Evolutionary conservation across 2,113 vertebrate genomes (phyloP).

Genomic region (Nannobrachium achirus): DNA sequence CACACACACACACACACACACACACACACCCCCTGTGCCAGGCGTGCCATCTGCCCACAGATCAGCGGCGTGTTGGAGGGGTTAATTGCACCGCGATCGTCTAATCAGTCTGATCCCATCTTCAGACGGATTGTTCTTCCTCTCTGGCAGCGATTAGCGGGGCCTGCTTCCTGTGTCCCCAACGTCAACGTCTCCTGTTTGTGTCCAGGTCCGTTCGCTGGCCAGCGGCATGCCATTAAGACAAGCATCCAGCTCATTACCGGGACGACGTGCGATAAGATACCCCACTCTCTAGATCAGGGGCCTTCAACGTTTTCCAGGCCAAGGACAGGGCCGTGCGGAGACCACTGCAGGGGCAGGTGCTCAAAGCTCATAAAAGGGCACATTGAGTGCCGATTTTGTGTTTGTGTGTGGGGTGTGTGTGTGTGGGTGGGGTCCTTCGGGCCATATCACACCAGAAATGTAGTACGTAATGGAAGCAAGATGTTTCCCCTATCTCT

Average conservation of each 20-base stretch:
- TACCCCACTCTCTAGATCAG: conserved; percentile 42
- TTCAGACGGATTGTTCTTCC: conserved; percentile 76
- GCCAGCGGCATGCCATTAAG: conserved; percentile 54
- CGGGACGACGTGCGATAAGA: conserved; percentile 59
- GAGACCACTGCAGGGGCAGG: too few relatives aligned
- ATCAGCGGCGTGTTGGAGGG: conserved; percentile 79
- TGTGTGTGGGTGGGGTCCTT: too few relatives aligned
- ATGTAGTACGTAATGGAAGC: too few relatives aligned
- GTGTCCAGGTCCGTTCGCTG: conserved; percentile 35
- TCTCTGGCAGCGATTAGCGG: conserved; percentile 64
- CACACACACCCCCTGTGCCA: conserved; percentile 31
- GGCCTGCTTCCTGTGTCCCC: conserved; percentile 48
- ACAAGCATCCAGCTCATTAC: conserved; percentile 68
- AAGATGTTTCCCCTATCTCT: too few relatives aligned
- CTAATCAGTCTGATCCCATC: conserved; percentile 74
- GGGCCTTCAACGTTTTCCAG: too few relatives aligned
- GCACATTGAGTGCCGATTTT: too few relatives aligned
- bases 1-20: conserved; percentile 22
- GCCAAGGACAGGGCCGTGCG: not conserved
- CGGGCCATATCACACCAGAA: too few relatives aligned
- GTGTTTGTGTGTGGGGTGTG: too few relatives aligned
- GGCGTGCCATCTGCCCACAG: conserved; percentile 72
- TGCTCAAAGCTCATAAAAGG: too few relatives aligned
- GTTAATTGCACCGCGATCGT: conserved; percentile 77
- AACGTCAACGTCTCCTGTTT: conserved; percentile 15